Percentiles rank a stretch among this genome's conserved stretches.
phyloP scores from a whole-genome alignment of 1,140 invertebrate species.

The Hetaerina americana region DNA sequence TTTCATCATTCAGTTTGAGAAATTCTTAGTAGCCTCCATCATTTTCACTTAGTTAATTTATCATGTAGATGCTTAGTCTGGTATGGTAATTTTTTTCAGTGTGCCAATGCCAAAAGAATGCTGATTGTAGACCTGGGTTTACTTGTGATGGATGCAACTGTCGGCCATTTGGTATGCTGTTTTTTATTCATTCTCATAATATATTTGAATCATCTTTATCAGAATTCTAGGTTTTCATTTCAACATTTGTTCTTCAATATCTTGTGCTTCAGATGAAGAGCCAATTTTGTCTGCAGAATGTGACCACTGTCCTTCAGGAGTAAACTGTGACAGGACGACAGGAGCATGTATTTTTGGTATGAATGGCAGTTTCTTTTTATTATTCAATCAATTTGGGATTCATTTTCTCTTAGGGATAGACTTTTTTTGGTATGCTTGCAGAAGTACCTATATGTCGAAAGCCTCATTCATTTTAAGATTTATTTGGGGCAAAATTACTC shows the following conservation, averaged over 20 bases:
- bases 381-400: no score
- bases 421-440: no score
- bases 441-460: no score
- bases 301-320: conserved; percentile 58
- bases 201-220: not conserved
- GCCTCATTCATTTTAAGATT: no score
- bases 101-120: conserved; percentile 48
- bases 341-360: conserved; percentile 68
- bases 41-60: no score
- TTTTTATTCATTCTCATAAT: not conserved
- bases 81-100: conserved; percentile 31
- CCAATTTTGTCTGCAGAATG: conserved; percentile 38
- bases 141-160: conserved; percentile 55
- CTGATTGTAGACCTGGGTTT: conserved; percentile 42
- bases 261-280: no score
- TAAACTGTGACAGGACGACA: conserved; percentile 55
- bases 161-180: conserved; percentile 35
- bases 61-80: not conserved
- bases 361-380: no score
- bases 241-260: no score
- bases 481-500: no score
- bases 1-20: conserved; percentile 8
- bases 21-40: no score
- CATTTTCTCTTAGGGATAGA: no score
- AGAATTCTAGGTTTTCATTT: not conserved